Evolutionary conservation across 1,140 invertebrate genomes (phyloP).

Genomic region (Ips nitidus): DNA sequence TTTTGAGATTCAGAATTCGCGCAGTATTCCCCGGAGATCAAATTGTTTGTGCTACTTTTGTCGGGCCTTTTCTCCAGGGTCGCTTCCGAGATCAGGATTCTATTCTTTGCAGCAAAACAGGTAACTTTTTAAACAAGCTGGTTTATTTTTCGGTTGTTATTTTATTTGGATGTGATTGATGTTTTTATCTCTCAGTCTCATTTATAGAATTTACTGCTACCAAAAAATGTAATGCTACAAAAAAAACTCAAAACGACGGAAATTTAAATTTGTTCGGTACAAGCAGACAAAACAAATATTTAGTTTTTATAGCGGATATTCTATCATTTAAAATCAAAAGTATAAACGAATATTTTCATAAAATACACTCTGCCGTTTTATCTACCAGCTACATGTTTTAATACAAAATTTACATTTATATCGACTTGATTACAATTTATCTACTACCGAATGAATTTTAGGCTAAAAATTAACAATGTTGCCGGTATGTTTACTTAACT

Average conservation of each 20-base stretch:
- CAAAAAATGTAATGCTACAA: not conserved
- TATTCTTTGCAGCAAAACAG: too few species aligned
- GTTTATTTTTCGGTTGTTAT: too few species aligned
- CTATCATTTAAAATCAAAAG: not conserved
- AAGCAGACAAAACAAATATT: not conserved
- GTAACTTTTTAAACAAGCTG: too few species aligned
- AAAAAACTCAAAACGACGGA: not conserved
- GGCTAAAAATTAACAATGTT: not conserved
- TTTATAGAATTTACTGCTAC: not conserved
- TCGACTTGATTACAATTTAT: not conserved
- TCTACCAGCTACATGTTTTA: not conserved
- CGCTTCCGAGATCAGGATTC: too few species aligned
- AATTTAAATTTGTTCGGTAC: not conserved
- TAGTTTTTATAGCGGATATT: not conserved
- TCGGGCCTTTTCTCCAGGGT: not conserved
- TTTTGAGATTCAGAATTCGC: not conserved
- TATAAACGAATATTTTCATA: not conserved
- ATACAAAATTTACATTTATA: not conserved
- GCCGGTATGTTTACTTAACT: not conserved
- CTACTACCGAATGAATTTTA: not conserved
- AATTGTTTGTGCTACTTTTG: constrained; percentile 2
- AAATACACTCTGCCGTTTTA: not conserved
- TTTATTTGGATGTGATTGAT: not conserved
- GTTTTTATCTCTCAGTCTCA: not conserved
- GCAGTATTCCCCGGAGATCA: not conserved